Conservation (phyloP, 2,797 vertebrate genomes). For the Leptatherina wallacei region DNA sequence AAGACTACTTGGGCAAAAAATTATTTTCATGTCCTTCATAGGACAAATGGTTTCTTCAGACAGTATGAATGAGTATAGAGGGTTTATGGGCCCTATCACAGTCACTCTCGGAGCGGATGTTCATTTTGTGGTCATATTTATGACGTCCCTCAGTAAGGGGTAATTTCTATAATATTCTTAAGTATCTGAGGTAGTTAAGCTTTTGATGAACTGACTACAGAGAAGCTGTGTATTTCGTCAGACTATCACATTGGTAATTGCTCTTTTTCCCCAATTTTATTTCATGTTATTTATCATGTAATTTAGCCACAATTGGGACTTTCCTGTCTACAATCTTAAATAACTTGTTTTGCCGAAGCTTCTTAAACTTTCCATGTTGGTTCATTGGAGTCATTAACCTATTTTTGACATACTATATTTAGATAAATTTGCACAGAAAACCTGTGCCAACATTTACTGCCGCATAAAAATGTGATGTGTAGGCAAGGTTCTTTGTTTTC, state of each 20-base stretch:
- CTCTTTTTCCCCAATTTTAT: slow-evolving; percentile 7
- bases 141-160: slow-evolving; percentile 56
- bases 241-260: slow-evolving; percentile 15
- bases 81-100: slow-evolving; percentile 73
- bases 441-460: slow-evolving; percentile 45
- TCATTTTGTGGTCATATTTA: slow-evolving; percentile 75
- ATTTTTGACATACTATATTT: slow-evolving; percentile 50
- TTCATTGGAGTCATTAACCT: slow-evolving; percentile 52
- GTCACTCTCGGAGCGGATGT: slow-evolving; percentile 72
- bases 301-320: background rate
- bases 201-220: slow-evolving; percentile 41
- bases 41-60: slow-evolving; percentile 68
- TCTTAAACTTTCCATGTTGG: slow-evolving; percentile 31
- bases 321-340: background rate
- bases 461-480: slow-evolving; percentile 47
- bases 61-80: slow-evolving; percentile 58
- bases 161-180: slow-evolving; percentile 68
- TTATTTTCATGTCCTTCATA: slow-evolving; percentile 69
- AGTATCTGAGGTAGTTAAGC: slow-evolving; percentile 58
- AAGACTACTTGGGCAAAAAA: slow-evolving; percentile 74
- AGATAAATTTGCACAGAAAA: slow-evolving; percentile 52
- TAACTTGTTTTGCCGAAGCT: slow-evolving; percentile 9
- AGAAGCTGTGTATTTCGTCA: slow-evolving; percentile 24
- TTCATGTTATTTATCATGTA: slow-evolving; percentile 4
- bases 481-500: slow-evolving; percentile 31